phyloP scores from a whole-genome alignment of 2,113 vertebrate species.

The Neotoma lepida region DNA sequence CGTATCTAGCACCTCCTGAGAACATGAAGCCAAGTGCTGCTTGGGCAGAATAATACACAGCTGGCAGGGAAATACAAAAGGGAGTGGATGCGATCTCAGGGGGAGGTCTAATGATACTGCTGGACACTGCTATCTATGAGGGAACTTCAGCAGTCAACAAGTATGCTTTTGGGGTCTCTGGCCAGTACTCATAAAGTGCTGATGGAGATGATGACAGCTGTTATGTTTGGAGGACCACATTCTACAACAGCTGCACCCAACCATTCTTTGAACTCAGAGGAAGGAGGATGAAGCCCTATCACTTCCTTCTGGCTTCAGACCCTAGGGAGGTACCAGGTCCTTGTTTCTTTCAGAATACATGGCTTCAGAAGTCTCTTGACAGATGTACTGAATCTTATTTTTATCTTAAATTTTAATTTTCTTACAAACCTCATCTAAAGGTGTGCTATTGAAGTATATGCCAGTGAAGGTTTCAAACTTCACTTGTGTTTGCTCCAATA shows the following conservation, averaged over 20 bases:
- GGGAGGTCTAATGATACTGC: neutral
- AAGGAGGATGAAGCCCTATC: neutral
- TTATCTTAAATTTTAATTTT: constrained; percentile 3
- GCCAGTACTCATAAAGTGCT: rapidly evolving
- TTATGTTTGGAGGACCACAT: neutral
- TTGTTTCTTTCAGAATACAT: too few relatives aligned
- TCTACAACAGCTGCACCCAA: neutral
- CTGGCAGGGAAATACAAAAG: too few relatives aligned
- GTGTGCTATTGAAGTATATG: neutral
- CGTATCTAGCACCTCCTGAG: neutral
- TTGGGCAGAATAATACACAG: neutral
- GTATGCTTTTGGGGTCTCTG: neutral
- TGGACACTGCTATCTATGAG: neutral
- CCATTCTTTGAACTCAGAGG: neutral
- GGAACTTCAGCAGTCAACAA: too few relatives aligned
- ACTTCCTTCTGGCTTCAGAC: neutral
- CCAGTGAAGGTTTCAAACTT: neutral
- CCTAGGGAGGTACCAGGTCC: neutral
- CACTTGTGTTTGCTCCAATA: neutral
- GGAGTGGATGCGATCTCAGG: too few relatives aligned
- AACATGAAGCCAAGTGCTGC: neutral
- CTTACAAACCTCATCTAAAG: neutral
- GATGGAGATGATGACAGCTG: neutral
- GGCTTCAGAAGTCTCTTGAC: neutral
- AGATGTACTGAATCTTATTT: neutral